phyloP scores from a whole-genome alignment of 2,888 invertebrate genomes.

The Tryphoninae sp. region DNA sequence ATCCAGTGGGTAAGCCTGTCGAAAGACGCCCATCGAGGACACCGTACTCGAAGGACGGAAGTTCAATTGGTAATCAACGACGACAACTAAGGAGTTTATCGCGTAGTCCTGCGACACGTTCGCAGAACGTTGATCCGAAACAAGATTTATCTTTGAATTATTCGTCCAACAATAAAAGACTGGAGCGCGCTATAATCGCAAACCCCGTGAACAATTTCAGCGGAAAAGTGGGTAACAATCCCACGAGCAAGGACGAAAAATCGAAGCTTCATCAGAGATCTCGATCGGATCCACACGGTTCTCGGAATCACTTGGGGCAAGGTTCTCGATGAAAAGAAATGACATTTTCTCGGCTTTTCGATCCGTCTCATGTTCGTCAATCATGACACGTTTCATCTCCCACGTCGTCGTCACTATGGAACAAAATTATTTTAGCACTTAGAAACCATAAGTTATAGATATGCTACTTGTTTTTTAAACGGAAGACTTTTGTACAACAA shows the following conservation, averaged over 20 bases:
- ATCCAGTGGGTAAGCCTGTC: neutral
- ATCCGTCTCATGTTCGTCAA: neutral
- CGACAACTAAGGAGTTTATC: neutral
- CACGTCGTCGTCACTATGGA: constrained; percentile 8
- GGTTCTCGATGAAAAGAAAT: constrained; percentile 17
- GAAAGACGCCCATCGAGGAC: constrained; percentile 10
- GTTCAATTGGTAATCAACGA: neutral
- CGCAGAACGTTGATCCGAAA: constrained; percentile 22
- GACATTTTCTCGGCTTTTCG: neutral
- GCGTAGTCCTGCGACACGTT: constrained; percentile 16
- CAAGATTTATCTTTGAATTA: constrained; percentile 38
- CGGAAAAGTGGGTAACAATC: neutral
- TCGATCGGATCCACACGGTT: constrained; percentile 50
- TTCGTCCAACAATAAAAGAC: constrained; percentile 14
- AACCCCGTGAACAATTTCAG: neutral
- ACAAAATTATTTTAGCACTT: neutral
- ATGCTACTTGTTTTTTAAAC: constrained; percentile 37
- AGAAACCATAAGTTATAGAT: constrained; percentile 39
- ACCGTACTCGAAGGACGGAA: constrained; percentile 3
- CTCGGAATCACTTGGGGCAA: constrained; percentile 21
- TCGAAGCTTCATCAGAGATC: constrained; percentile 44
- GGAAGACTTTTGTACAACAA: constrained; percentile 55
- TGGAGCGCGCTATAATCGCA: neutral
- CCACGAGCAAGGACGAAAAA: neutral
- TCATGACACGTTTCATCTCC: neutral